Percentiles rank a stretch among this genome's conserved stretches.
phyloP scores from a whole-genome alignment of 1,140 invertebrate species.

The Elymnias hypermnestra region DNA sequence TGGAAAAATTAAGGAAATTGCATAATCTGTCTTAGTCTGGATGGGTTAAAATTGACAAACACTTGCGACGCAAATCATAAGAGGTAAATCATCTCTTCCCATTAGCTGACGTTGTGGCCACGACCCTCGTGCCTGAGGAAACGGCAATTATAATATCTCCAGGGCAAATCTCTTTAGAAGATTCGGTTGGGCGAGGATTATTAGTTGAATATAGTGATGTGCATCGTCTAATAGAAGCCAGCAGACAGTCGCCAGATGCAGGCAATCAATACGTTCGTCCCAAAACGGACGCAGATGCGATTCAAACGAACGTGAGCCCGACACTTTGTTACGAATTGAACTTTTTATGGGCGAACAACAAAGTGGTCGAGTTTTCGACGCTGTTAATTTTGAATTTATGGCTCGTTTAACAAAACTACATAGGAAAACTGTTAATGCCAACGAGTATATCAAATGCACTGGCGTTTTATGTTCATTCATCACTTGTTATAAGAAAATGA shows the following conservation, averaged over 20 bases:
- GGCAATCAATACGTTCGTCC: conserved; percentile 51
- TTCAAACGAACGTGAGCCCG: conserved; percentile 21
- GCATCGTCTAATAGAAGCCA: conserved; percentile 30
- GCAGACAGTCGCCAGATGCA: conserved; percentile 47
- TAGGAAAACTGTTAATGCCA: conserved; percentile 31
- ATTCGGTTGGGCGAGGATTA: too few relatives aligned
- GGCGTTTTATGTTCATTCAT: conserved; percentile 38
- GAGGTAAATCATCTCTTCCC: too few relatives aligned
- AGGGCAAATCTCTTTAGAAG: too few relatives aligned
- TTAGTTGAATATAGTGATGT: too few relatives aligned
- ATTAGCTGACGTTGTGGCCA: too few relatives aligned
- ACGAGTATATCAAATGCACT: conserved; percentile 36
- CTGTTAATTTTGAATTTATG: conserved; percentile 58
- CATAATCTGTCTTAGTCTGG: too few relatives aligned
- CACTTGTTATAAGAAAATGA: neutral
- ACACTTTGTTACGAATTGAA: conserved; percentile 53
- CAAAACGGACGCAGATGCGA: conserved; percentile 51
- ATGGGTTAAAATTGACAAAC: too few relatives aligned
- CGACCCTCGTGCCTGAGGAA: too few relatives aligned
- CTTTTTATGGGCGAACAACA: conserved; percentile 56
- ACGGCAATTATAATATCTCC: too few relatives aligned
- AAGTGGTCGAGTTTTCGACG: conserved; percentile 51
- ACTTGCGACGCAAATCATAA: too few relatives aligned
- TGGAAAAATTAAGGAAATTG: too few relatives aligned
- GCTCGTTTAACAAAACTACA: conserved; percentile 51